Evolutionary conservation across 2,888 invertebrate species (phyloP).

Genomic region (Clunio marinus): DNA sequence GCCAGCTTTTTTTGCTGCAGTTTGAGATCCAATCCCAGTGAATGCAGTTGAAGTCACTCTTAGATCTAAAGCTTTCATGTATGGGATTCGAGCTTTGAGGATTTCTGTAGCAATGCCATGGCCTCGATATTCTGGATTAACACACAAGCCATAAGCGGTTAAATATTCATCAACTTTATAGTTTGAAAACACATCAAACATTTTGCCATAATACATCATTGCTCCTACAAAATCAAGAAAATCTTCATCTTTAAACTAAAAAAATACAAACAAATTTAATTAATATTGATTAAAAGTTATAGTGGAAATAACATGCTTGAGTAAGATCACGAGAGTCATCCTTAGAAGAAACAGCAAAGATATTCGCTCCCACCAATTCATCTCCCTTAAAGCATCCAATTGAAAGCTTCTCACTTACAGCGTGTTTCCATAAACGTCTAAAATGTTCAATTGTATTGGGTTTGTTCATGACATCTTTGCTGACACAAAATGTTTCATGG

Average conservation of each 20-base stretch:
- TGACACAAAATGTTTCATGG: neutral
- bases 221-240: neutral
- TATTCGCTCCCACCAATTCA: neutral
- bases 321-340: neutral
- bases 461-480: neutral
- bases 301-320: no score
- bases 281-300: no score
- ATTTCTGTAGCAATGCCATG: conserved; percentile 38
- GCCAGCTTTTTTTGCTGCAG: conserved; percentile 36
- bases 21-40: conserved; percentile 33
- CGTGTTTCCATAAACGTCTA: neutral
- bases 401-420: neutral
- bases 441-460: neutral
- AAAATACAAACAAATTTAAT: no score
- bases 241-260: neutral
- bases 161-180: conserved; percentile 25
- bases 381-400: conserved; percentile 34
- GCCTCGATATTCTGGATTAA: conserved; percentile 32
- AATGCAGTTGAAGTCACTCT: conserved; percentile 35
- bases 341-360: neutral
- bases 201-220: neutral
- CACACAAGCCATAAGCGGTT: conserved; percentile 32
- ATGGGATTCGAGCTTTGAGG: conserved; percentile 31
- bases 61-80: conserved; percentile 25
- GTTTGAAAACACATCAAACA: neutral